Evolutionary conservation across 2,888 invertebrate genomes (phyloP).

Genomic region (Omphaloscelis lunosa): DNA sequence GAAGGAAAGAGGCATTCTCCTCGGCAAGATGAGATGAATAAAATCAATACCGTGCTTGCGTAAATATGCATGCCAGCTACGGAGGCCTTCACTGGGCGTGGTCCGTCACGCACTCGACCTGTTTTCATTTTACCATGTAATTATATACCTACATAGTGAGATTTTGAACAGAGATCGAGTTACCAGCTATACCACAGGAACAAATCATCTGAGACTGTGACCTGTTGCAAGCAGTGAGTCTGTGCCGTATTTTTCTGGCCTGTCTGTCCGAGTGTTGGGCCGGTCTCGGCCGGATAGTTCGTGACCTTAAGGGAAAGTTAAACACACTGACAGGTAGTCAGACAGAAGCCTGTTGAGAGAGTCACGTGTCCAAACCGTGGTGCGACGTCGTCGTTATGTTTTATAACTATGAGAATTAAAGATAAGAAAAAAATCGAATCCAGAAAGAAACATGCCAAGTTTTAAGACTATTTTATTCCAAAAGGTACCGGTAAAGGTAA

Average conservation of each 20-base stretch:
- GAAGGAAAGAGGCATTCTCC: slow-evolving; percentile 2
- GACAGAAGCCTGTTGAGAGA: too few relatives aligned
- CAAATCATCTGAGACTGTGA: neutral
- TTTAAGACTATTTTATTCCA: neutral
- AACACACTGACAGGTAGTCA: too few relatives aligned
- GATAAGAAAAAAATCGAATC: neutral
- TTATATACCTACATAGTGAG: neutral
- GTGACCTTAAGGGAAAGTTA: neutral
- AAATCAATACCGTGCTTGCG: neutral
- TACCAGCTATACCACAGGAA: neutral
- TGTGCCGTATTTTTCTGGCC: neutral
- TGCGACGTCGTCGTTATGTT: too few relatives aligned
- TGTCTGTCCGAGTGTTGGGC: too few relatives aligned
- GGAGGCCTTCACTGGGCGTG: neutral
- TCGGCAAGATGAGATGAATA: neutral
- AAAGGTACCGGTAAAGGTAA: neutral
- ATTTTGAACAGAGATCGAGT: neutral
- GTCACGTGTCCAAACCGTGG: too few relatives aligned
- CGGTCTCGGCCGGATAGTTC: neutral
- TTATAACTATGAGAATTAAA: neutral
- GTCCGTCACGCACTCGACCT: neutral
- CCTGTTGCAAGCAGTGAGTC: neutral
- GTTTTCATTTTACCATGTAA: neutral
- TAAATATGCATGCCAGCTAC: neutral
- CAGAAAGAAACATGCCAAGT: neutral